Percentiles rank a stretch among this genome's conserved stretches.
phyloP scores from a whole-genome alignment of 2,888 invertebrate species.

The Pseudolycoriella hygida region DNA sequence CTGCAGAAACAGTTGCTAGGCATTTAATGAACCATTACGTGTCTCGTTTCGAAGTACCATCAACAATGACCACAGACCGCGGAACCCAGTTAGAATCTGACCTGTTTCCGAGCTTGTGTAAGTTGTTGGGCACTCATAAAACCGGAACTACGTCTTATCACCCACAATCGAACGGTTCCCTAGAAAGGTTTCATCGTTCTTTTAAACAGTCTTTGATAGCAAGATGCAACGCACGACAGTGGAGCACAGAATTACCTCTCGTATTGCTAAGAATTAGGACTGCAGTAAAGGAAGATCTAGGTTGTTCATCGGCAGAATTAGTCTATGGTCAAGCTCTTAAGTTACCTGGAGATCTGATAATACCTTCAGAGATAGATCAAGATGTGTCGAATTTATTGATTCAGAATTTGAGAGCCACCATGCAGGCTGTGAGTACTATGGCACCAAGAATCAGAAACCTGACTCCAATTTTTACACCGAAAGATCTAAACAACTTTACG shows the following conservation, averaged over 20 bases:
- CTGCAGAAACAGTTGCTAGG: no score
- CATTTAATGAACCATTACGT: conserved; percentile 9
- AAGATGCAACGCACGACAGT: not conserved
- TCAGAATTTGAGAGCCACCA: conserved; percentile 12
- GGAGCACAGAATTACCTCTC: not conserved
- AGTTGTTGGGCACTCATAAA: not conserved
- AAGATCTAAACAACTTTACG: conserved; percentile 4
- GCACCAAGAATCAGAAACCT: not conserved
- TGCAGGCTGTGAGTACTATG: no score
- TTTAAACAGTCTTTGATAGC: not conserved
- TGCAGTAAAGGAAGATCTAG: not conserved
- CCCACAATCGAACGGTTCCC: not conserved
- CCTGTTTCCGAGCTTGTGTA: not conserved
- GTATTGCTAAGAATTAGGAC: not conserved
- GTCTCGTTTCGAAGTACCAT: conserved; percentile 9
- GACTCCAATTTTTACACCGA: conserved; percentile 4
- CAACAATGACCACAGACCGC: conserved; percentile 17
- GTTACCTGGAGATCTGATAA: no score
- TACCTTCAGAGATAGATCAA: no score
- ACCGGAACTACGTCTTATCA: not conserved
- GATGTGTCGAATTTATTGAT: not conserved
- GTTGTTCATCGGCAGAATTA: no score
- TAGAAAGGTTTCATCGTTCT: not conserved
- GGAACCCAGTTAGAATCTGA: conserved; percentile 12
- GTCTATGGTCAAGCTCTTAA: no score